Conservation (phyloP, 2,113 vertebrate genomes). For the Trochalopteron elliotii region DNA sequence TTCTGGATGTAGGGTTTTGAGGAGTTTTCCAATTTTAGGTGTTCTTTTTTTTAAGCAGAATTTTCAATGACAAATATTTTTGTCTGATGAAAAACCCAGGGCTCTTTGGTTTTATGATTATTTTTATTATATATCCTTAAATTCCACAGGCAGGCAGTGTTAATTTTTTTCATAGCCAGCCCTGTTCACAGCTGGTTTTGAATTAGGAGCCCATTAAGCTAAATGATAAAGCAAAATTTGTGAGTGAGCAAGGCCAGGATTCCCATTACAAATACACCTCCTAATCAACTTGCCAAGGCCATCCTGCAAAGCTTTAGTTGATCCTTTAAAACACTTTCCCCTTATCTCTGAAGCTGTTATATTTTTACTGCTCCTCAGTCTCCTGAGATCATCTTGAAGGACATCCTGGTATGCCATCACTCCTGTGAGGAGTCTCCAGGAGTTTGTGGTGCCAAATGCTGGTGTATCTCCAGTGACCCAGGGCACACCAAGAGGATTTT, state of each 20-base stretch:
- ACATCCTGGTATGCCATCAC: neutral
- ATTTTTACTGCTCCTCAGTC: neutral
- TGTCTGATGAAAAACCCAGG: constrained; percentile 34
- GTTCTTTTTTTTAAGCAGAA: neutral
- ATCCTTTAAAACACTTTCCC: neutral
- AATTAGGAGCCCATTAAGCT: constrained; percentile 51
- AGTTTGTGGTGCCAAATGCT: neutral
- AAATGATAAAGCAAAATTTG: constrained; percentile 57
- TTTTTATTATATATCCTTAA: constrained; percentile 50
- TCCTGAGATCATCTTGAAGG: neutral
- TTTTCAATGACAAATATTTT: constrained; percentile 47
- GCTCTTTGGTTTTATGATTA: constrained; percentile 47
- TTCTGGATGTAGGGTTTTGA: constrained; percentile 34
- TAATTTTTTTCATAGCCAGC: constrained; percentile 38
- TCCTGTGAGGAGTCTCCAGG: neutral
- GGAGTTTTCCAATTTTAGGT: constrained; percentile 7
- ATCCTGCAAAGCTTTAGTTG: neutral
- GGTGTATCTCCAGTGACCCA: neutral
- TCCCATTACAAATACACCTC: constrained; percentile 13
- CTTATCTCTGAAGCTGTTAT: neutral
- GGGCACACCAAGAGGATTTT: neutral
- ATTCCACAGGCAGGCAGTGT: constrained; percentile 41
- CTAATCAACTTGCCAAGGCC: constrained; percentile 21
- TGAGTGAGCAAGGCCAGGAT: constrained; percentile 7
- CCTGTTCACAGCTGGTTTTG: constrained; percentile 34